Percentiles rank a stretch among this genome's conserved stretches.
phyloP scores from a whole-genome alignment of 2,888 invertebrate genomes.

The Eristalinus aeneus region DNA sequence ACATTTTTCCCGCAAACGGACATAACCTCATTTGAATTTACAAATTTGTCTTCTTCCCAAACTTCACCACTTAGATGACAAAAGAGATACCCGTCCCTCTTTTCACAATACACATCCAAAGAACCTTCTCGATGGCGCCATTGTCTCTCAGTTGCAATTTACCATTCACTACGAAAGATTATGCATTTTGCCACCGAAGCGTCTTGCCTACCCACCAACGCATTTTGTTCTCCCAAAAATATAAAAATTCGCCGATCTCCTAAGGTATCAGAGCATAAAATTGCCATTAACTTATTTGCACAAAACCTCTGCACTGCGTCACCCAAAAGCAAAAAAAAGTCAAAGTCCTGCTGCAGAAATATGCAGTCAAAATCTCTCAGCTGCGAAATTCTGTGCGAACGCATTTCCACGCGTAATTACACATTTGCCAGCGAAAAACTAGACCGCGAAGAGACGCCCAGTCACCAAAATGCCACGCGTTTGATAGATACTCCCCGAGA shows the following conservation, averaged over 20 bases:
- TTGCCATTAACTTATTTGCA: constrained; percentile 32
- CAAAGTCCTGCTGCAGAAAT: neutral
- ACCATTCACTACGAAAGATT: no score
- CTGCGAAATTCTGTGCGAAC: constrained; percentile 49
- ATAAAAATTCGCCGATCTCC: neutral
- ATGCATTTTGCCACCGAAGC: no score
- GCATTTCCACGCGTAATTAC: constrained; percentile 68
- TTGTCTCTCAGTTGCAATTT: no score
- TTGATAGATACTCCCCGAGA: constrained; percentile 56
- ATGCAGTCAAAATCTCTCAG: constrained; percentile 40
- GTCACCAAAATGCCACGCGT: constrained; percentile 67
- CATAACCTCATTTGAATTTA: no score
- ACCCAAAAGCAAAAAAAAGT: neutral
- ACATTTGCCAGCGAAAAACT: constrained; percentile 51
- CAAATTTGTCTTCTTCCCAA: no score
- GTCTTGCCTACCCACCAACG: neutral
- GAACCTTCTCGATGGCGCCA: no score
- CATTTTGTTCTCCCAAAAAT: neutral
- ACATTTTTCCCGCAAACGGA: no score
- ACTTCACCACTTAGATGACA: no score
- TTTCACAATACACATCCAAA: no score
- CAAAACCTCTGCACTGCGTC: neutral
- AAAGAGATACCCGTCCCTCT: no score
- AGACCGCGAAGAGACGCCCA: constrained; percentile 71
- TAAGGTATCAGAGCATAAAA: constrained; percentile 55